Percentiles rank a stretch among this genome's conserved stretches.
Conservation (phyloP, 2,113 vertebrate species). For the Platichthys stellatus region DNA sequence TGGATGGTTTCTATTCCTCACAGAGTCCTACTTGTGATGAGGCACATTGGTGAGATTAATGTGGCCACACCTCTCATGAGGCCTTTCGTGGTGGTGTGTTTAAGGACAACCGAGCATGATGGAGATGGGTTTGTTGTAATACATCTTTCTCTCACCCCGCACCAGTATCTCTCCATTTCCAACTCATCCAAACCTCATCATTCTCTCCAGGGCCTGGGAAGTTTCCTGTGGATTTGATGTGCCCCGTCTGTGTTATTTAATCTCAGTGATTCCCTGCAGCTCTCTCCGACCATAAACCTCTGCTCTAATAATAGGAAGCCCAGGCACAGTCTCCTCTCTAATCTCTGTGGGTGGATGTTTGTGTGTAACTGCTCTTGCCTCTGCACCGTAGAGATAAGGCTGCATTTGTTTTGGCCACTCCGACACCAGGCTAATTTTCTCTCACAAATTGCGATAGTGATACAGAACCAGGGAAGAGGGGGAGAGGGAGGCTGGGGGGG, state of each 20-base stretch:
- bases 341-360: constrained; percentile 70
- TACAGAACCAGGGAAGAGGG: constrained; percentile 29
- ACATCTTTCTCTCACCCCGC: constrained; percentile 36
- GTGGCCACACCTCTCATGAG: constrained; percentile 4
- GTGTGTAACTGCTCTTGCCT: constrained; percentile 49
- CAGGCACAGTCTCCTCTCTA: constrained; percentile 74
- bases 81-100: constrained; percentile 15
- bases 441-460: constrained; percentile 58
- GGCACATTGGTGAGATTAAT: constrained; percentile 9
- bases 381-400: constrained; percentile 79
- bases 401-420: constrained; percentile 69
- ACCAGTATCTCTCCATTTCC: constrained; percentile 32
- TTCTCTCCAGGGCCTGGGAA: constrained; percentile 54
- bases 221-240: constrained; percentile 79
- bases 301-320: constrained; percentile 79
- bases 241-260: constrained; percentile 81
- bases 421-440: constrained; percentile 38
- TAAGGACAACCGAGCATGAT: constrained; percentile 31
- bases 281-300: constrained; percentile 76
- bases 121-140: constrained; percentile 32
- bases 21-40: background rate
- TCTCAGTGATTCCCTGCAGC: constrained; percentile 80
- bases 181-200: constrained; percentile 50
- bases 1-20: background rate
- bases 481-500: background rate